phyloP scores from a whole-genome alignment of 2,888 invertebrate species.

The Brachypalpus laphriformis region DNA sequence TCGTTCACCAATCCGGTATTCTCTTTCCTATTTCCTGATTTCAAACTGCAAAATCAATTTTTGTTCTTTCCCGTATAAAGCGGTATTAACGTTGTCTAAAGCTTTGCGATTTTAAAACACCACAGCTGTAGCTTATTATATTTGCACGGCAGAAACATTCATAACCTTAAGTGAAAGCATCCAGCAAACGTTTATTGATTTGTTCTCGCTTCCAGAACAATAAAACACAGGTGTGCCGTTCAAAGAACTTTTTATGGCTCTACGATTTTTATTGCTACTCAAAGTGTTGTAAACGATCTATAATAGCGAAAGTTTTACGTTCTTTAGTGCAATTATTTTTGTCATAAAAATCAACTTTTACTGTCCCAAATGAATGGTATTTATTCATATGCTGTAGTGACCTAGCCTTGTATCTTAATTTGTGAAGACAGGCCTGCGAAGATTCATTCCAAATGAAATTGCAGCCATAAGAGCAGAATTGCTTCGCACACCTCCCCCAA shows the following conservation, averaged over 20 bases:
- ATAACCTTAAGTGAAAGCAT: background rate
- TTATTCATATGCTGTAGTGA: background rate
- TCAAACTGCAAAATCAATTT: no score
- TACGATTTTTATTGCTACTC: conserved; percentile 1
- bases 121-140: background rate
- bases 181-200: background rate
- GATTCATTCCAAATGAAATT: background rate
- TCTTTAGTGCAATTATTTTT: background rate
- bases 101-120: no score
- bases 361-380: background rate
- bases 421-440: background rate
- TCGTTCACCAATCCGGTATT: no score
- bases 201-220: background rate
- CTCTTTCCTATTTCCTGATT: no score
- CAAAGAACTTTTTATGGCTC: background rate
- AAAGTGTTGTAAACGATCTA: background rate
- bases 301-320: conserved; percentile 7
- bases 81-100: no score
- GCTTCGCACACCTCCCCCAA: no score
- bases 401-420: background rate
- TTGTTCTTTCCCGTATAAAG: no score
- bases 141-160: background rate
- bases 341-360: background rate
- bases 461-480: background rate
- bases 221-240: background rate